Base-by-base conservation (phyloP, 2,113 vertebrate species). In the Erinaceus europaeus region DNA sequence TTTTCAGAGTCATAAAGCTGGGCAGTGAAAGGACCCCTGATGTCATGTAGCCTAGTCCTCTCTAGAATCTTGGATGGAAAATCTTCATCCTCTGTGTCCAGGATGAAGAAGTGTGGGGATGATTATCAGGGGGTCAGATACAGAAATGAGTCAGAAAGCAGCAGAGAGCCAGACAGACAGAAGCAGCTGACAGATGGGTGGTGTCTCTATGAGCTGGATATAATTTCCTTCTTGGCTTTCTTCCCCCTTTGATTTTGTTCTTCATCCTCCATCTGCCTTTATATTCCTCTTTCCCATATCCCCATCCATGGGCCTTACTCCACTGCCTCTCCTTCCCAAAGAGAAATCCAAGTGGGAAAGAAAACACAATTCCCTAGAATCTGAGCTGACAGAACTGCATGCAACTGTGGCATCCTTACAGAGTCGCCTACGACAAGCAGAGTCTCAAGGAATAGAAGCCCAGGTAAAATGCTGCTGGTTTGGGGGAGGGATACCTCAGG, bases 261-360 rank as follows among this genome's bases (percentile, higher is more conserved):
- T 38, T 27, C 42, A 50, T 75, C 23, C 20, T n/a, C 40, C 34
- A 77, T 52, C 36, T 92, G 86, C 72, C 34, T 90, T 62, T 84
- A 0, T 3, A 48, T 59, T 44, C 53, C 38, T 71, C 34, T 44
- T 52, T 52, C 57, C 42, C 32, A 21, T 7, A 34, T 48, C 50
- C 21, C 15, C 17, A 53, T 57, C 46, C 78, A 91, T 65, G 69
- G 44, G 32, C 21, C 73, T 91, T 77, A 17, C 44, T 91, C 84
- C 7, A 13, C n/a, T 13, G 38, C 40, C 29, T 87, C 25, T 82
- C 29, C n/a, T 94, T 53, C 38, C 62, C 76, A 23, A 90, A 96
- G 90, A 97, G 95, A 95, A 61, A 69, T 83, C 69, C 86, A 91
- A 84, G 52, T 71, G 90, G 94, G 96, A 97, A 94, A 13, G 23